Conservation (phyloP, 2,888 invertebrate genomes). For the Oasisia sp. region DNA sequence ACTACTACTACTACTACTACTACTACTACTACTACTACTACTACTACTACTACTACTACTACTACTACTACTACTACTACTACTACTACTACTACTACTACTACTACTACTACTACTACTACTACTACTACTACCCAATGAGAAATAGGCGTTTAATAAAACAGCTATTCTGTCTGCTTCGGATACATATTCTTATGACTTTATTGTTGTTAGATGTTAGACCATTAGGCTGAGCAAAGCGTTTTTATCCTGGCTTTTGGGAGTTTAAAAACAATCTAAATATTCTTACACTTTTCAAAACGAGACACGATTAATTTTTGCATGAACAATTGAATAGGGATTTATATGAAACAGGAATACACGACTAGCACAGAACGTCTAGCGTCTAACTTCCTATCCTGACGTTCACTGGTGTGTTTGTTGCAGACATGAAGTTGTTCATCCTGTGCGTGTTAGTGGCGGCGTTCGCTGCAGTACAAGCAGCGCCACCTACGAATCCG, state of each 20-base stretch:
- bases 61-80: too few species aligned
- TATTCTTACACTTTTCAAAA: not conserved
- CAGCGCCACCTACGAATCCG: not conserved
- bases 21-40: too few species aligned
- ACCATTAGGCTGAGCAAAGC: not conserved
- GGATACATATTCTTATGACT: too few species aligned
- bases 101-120: too few species aligned
- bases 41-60: too few species aligned
- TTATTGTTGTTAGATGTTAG: not conserved
- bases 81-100: too few species aligned
- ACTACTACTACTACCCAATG: too few species aligned
- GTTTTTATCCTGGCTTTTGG: not conserved
- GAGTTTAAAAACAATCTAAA: not conserved
- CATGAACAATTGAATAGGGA: not conserved
- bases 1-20: too few species aligned
- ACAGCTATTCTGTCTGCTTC: too few species aligned
- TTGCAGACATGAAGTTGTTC: not conserved
- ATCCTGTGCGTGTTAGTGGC: not conserved
- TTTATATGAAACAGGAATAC: not conserved
- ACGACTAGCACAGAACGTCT: too few species aligned
- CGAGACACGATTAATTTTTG: not conserved
- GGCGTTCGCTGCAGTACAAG: not conserved
- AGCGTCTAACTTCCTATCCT: not conserved
- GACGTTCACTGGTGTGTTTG: not conserved
- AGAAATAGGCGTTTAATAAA: too few species aligned